Conservation (phyloP, 37 sponge, comb jelly and placozoan species). For the Chondrosia reniformis region DNA sequence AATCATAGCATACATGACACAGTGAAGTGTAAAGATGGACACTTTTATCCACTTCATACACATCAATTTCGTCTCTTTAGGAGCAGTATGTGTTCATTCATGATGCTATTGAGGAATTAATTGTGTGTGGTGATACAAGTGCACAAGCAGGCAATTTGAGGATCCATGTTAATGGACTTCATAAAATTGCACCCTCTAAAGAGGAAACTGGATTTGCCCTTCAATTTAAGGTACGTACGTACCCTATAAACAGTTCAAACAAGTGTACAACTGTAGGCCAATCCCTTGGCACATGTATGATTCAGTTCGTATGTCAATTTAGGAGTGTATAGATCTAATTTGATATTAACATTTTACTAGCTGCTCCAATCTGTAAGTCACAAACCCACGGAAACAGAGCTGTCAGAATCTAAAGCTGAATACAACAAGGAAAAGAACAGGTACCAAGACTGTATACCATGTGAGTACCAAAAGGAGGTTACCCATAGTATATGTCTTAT, state of each 20-base stretch:
- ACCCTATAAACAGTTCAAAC: too few relatives aligned
- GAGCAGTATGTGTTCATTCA: constrained; percentile 90
- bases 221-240: constrained; percentile 60
- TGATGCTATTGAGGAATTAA: constrained; percentile 84
- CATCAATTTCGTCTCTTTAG: constrained; percentile 28
- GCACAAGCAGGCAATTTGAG: constrained; percentile 30
- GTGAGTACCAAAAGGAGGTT: constrained; percentile 28
- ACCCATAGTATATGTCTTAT: neutral
- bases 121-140: constrained; percentile 81
- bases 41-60: neutral
- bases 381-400: constrained; percentile 24
- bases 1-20: too few relatives aligned
- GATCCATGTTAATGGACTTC: constrained; percentile 29
- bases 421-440: constrained; percentile 65
- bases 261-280: neutral
- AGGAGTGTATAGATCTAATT: too few relatives aligned
- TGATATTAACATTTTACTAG: too few relatives aligned
- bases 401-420: constrained; percentile 42
- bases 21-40: neutral
- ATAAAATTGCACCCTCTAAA: constrained; percentile 14
- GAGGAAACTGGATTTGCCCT: constrained; percentile 44
- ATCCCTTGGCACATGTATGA: too few relatives aligned
- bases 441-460: constrained; percentile 37
- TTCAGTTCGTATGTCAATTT: too few relatives aligned
- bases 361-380: constrained; percentile 47